Evolutionary conservation across 2,113 vertebrate genomes (phyloP).

Genomic region (Halcyon malimbica): DNA sequence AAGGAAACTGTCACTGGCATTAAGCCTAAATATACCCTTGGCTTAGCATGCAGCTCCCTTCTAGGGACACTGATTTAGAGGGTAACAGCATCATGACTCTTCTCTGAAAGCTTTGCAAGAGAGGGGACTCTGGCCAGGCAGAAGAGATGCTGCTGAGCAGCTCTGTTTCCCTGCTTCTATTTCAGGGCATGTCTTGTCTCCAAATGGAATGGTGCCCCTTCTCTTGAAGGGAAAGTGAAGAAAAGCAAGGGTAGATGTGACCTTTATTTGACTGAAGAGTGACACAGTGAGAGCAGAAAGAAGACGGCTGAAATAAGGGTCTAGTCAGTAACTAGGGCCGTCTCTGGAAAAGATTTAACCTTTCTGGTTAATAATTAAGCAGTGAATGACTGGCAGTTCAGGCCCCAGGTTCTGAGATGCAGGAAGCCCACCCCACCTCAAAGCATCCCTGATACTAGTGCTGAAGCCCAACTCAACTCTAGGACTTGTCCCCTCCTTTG

Average conservation of each 20-base stretch:
- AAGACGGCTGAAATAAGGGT: neutral
- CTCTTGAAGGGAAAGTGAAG: neutral
- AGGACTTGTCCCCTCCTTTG: neutral
- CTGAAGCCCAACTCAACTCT: neutral
- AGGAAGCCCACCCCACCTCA: neutral
- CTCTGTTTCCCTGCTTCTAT: neutral
- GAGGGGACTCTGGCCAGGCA: neutral
- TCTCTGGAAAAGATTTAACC: neutral
- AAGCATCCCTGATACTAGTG: neutral
- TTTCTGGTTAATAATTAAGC: neutral
- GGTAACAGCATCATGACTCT: neutral
- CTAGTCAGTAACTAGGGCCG: neutral
- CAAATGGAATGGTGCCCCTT: neutral
- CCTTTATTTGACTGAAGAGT: neutral
- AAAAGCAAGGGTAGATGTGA: neutral
- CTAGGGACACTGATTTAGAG: neutral
- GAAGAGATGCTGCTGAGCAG: neutral
- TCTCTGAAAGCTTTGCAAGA: neutral
- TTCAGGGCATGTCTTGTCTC: neutral
- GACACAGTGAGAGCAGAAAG: neutral
- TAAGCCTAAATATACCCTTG: neutral
- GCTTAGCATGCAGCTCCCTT: neutral
- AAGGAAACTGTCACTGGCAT: neutral
- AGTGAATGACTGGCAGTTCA: neutral
- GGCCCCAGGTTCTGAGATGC: neutral